Evolutionary conservation across 2,113 vertebrate genomes (phyloP).

Genomic region (Bufo gargarizans): DNA sequence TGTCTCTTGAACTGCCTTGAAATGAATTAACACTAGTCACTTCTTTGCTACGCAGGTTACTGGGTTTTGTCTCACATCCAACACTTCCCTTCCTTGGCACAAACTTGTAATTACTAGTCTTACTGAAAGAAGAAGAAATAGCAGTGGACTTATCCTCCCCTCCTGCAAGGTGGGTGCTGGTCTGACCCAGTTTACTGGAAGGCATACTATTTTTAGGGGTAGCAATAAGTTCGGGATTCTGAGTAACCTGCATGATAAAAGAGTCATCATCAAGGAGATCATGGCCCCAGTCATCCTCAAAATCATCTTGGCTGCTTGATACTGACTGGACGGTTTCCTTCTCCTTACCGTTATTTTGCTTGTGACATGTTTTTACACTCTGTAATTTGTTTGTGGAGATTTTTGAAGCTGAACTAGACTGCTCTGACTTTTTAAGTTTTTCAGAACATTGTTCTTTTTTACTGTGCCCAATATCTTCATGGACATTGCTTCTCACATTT

Average conservation of each 20-base stretch:
- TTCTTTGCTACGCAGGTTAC: conserved; percentile 36
- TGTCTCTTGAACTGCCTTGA: not conserved
- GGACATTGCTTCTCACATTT: conserved; percentile 58
- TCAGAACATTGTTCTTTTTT: not conserved
- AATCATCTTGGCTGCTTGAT: conserved; percentile 64
- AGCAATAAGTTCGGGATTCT: conserved; percentile 71
- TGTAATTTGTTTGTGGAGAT: not conserved
- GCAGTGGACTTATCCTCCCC: conserved; percentile 48
- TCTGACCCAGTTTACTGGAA: conserved; percentile 28
- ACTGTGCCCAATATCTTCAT: not conserved
- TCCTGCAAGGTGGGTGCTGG: conserved; percentile 54
- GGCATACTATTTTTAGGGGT: conserved; percentile 52
- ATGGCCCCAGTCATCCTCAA: conserved; percentile 86
- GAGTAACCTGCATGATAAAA: conserved; percentile 77
- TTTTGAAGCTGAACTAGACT: conserved; percentile 10
- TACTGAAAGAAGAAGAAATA: conserved; percentile 38
- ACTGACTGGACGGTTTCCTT: not conserved
- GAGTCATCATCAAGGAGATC: conserved; percentile 81
- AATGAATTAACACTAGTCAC: not conserved
- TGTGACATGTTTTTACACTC: not conserved
- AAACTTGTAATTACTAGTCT: conserved; percentile 58
- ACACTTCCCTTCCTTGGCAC: conserved; percentile 60
- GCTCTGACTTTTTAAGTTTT: not conserved
- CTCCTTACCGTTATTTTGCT: fast-evolving
- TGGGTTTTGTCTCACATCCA: conserved; percentile 22